Evolutionary conservation across 2,113 vertebrate genomes (phyloP).

Genomic region (Nerophis ophidion): DNA sequence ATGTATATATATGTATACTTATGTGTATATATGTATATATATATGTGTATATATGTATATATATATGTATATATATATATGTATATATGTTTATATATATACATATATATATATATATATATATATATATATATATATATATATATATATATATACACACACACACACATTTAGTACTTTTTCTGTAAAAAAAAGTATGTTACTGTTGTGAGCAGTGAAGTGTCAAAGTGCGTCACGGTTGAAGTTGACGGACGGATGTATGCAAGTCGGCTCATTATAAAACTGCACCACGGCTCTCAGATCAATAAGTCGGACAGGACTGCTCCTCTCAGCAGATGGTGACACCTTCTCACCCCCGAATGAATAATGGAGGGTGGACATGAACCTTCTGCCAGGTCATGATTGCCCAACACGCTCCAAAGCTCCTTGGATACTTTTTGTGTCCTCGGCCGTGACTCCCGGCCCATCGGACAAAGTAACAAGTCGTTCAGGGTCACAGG

Average conservation of each 20-base stretch:
- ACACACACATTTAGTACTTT: background rate
- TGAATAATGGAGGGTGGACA: constrained; percentile 64
- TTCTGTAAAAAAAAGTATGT: background rate
- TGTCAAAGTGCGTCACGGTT: constrained; percentile 20
- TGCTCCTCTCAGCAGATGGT: constrained; percentile 60
- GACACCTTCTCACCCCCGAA: constrained; percentile 14
- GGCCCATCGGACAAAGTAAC: too few species aligned
- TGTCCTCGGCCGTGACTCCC: constrained; percentile 9
- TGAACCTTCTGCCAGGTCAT: constrained; percentile 59
- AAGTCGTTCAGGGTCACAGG: too few species aligned
- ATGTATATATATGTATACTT: too few species aligned
- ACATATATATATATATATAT: too few species aligned
- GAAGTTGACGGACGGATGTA: constrained; percentile 21
- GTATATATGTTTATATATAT: too few species aligned
- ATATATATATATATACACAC: too few species aligned
- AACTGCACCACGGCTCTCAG: constrained; percentile 29
- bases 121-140: too few species aligned
- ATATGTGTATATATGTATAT: too few species aligned
- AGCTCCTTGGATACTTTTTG: constrained; percentile 31
- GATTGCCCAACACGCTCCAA: constrained; percentile 55
- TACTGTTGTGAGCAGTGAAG: constrained; percentile 10
- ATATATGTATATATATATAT: too few species aligned
- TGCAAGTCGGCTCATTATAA: constrained; percentile 37
- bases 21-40: too few species aligned
- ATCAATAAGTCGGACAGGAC: constrained; percentile 57